Conservation (phyloP, 2,113 vertebrate species). For the Nycticorax nycticorax region DNA sequence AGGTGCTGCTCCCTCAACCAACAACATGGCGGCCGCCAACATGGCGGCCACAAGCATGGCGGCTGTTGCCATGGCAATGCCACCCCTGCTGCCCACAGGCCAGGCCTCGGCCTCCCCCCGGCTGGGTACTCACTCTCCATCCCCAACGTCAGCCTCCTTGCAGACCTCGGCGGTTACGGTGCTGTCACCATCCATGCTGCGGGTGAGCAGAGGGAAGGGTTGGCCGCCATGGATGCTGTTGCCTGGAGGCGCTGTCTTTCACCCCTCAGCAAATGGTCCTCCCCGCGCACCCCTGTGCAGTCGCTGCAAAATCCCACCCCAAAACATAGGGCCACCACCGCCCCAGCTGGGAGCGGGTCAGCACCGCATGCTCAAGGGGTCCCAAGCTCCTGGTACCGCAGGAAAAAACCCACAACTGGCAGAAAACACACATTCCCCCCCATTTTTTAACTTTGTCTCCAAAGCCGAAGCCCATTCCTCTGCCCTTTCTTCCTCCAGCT, state of each 20-base stretch:
- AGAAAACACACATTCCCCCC: neutral
- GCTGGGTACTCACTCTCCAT: constrained; percentile 80
- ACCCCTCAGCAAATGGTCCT: fast-evolving
- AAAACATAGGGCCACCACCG: fast-evolving
- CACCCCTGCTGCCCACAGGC: neutral
- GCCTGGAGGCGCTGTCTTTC: neutral
- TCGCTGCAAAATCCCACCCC: neutral
- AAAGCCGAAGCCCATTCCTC: neutral
- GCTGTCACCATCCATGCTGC: neutral
- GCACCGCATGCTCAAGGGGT: fast-evolving
- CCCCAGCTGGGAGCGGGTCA: fast-evolving
- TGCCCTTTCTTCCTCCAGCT: neutral
- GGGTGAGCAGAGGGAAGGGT: neutral
- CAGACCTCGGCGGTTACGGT: constrained; percentile 77
- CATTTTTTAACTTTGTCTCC: neutral
- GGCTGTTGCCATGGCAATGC: neutral
- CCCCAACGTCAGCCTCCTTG: constrained; percentile 77
- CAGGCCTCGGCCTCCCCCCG: too few relatives aligned
- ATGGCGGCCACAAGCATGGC: neutral
- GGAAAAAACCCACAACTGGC: fast-evolving
- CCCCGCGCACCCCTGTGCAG: fast-evolving
- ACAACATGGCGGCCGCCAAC: neutral
- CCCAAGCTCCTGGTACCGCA: neutral
- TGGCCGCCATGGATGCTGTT: neutral
- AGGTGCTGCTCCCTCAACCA: neutral